Percentiles rank a stretch among this genome's conserved stretches.
These are phyloP conservation scores for Chascanopsetta lugubris DNA, from an alignment of 2,113 vertebrate species.

Conservation along the genomic window DNA sequence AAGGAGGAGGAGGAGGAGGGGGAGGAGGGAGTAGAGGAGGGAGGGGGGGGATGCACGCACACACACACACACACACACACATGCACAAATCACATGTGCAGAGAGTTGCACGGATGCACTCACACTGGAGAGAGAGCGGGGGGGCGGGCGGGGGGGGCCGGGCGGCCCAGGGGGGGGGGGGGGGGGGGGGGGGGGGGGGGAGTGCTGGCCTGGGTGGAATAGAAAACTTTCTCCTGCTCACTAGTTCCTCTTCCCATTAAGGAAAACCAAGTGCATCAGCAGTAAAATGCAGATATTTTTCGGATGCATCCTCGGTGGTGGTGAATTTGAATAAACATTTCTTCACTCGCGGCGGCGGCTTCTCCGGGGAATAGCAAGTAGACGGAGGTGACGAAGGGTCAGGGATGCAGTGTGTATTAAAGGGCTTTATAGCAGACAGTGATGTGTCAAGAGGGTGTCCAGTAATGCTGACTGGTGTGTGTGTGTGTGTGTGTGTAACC, in stretches of 20 bases:
- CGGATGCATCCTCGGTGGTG: slow-evolving; percentile 68
- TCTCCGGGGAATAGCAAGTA: slow-evolving; percentile 68
- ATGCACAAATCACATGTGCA: slow-evolving; percentile 51
- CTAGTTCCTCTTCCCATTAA: slow-evolving; percentile 78
- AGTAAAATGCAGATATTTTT: slow-evolving; percentile 76
- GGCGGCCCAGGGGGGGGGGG: slow-evolving; percentile 53
- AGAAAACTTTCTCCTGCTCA: slow-evolving; percentile 60
- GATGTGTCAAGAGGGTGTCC: slow-evolving; percentile 4
- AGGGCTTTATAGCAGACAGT: slow-evolving; percentile 24
- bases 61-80: slow-evolving; percentile 40
- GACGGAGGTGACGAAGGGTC: slow-evolving; percentile 62
- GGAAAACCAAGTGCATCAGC: slow-evolving; percentile 82
- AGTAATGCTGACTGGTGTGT: slow-evolving; percentile 17
- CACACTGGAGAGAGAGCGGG: slow-evolving; percentile 48
- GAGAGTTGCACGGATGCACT: slow-evolving; percentile 43
- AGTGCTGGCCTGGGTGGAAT: slow-evolving; percentile 81
- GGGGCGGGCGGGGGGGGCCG: too few species aligned
- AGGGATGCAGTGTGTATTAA: slow-evolving; percentile 44
- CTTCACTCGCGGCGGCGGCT: slow-evolving; percentile 41
- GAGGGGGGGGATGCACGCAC: slow-evolving; percentile 68
- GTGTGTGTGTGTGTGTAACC: slow-evolving; percentile 11
- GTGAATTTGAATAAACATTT: slow-evolving; percentile 77
- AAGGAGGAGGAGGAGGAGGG: slow-evolving; percentile 77
- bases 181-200: slow-evolving; percentile 68
- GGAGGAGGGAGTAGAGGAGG: background rate